Conservation (phyloP, 2,888 invertebrate species). For the Sialis fuliginosa region DNA sequence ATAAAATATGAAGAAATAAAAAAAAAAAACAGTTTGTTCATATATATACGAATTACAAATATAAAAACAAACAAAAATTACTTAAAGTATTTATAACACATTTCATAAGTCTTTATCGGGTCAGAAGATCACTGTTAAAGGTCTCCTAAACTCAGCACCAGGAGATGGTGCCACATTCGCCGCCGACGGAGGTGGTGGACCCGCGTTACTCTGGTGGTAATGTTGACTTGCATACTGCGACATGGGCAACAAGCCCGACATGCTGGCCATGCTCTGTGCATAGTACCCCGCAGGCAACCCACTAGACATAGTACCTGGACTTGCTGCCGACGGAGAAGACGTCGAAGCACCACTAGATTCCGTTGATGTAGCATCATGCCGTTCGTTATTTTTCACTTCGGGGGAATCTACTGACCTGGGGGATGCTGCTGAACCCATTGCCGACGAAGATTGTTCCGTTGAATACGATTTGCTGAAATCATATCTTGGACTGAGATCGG, state of each 20-base stretch:
- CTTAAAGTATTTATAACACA: not conserved
- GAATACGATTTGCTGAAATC: slow-evolving; percentile 51
- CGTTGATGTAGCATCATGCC: slow-evolving; percentile 28
- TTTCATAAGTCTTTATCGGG: slow-evolving; percentile 33
- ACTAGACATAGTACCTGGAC: slow-evolving; percentile 35
- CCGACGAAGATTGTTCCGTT: slow-evolving; percentile 40
- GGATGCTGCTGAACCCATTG: slow-evolving; percentile 30
- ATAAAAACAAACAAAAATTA: not conserved
- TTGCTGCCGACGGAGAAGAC: slow-evolving; percentile 39
- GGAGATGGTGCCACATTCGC: slow-evolving; percentile 26
- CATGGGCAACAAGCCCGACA: slow-evolving; percentile 40
- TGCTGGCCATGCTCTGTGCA: slow-evolving; percentile 23
- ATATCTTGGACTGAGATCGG: slow-evolving; percentile 17
- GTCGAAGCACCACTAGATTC: slow-evolving; percentile 37
- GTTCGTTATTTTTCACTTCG: slow-evolving; percentile 21
- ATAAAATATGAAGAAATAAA: too few relatives aligned
- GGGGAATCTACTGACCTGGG: slow-evolving; percentile 37
- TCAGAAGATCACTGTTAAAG: slow-evolving; percentile 68
- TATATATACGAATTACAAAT: not conserved
- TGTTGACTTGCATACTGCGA: slow-evolving; percentile 41
- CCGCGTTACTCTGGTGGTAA: slow-evolving; percentile 30
- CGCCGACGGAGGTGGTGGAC: slow-evolving; percentile 12
- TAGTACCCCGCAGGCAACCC: slow-evolving; percentile 31
- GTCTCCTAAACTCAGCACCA: slow-evolving; percentile 53
- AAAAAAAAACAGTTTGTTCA: too few relatives aligned